Evolutionary conservation across 2,113 vertebrate species (phyloP).

Genomic region (Halichoeres trimaculatus): DNA sequence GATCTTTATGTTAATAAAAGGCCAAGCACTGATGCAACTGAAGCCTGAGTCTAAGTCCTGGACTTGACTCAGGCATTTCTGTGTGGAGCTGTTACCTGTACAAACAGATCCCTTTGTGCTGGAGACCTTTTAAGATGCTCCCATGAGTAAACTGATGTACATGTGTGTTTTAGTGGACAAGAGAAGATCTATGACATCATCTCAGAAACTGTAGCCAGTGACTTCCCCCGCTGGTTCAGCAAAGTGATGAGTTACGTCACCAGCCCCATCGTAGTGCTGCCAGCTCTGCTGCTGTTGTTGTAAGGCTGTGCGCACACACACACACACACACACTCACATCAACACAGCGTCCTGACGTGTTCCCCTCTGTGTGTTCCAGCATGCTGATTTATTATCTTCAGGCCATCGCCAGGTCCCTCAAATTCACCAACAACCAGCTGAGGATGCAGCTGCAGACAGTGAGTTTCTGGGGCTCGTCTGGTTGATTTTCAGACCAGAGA

Average conservation of each 20-base stretch:
- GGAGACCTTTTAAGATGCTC: not conserved
- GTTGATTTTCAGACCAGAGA: too few relatives aligned
- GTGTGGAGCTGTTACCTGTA: too few relatives aligned
- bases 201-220: slow-evolving; percentile 90
- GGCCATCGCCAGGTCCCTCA: slow-evolving; percentile 94
- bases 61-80: not conserved
- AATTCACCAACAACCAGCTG: slow-evolving; percentile 97
- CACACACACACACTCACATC: slow-evolving; percentile 1
- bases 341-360: not conserved
- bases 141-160: not conserved
- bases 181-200: slow-evolving; percentile 98
- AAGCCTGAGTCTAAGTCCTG: too few relatives aligned
- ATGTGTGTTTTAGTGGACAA: slow-evolving; percentile 87
- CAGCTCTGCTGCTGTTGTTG: slow-evolving; percentile 92
- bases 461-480: slow-evolving; percentile 71
- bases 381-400: slow-evolving; percentile 99
- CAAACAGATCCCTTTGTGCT: not conserved
- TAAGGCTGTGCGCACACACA: slow-evolving; percentile 78
- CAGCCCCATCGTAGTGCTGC: slow-evolving; percentile 94
- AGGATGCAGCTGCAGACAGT: slow-evolving; percentile 94
- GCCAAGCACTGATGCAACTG: too few relatives aligned
- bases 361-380: slow-evolving; percentile 80
- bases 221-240: slow-evolving; percentile 93
- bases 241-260: slow-evolving; percentile 90
- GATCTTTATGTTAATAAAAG: too few relatives aligned